Evolutionary conservation across 2,888 invertebrate species (phyloP), one percentile per base, ranked within the genome.

Genomic region (Gasteruption jaculator): DNA sequence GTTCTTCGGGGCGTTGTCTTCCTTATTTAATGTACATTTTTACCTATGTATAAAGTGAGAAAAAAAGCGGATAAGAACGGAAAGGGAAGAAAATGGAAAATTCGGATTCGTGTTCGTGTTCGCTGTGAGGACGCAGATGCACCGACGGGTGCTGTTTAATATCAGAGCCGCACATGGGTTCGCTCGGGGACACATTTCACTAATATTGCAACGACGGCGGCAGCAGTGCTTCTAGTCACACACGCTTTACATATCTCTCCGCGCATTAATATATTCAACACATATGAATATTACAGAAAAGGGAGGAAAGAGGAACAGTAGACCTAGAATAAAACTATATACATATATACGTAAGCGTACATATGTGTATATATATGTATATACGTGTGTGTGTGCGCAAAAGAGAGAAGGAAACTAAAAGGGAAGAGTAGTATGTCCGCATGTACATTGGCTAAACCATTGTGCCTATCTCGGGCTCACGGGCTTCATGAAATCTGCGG

Each of bases 201-300:
- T 65, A 64, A 65, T 68, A 68, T 65, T 62, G 53, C 62, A 52
- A 46, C 40, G 48, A 47, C 35, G 38, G 37, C 34, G 45, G 36
- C 31, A 33, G 48, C 15, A 33, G 39, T 45, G 43, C 43, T 44
- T 50, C 42, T 44, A 57, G 57, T 57, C 56, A 49, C 55, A 48
- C 53, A 45, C 57, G 58, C 53, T 61, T 62, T 60, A 62, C 61
- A 57, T 63, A 65, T 62, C 61, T 65, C 60, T 56, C 52, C 48
- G 52, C 51, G 61, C 60, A 66, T 68, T 70, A 70, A 69, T 68
- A 67, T 68, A 70, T 67, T 70, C 69, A 70, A 61, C 65, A 58
- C 62, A 59, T 65, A 67, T 66, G 69, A 68, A 69, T 67, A 64
- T 68, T 62, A 58, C 61, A 54, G 53, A 48, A 51, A 52, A 51